Conservation (phyloP, 2,888 invertebrate genomes). For the Calliopum simillimum region DNA sequence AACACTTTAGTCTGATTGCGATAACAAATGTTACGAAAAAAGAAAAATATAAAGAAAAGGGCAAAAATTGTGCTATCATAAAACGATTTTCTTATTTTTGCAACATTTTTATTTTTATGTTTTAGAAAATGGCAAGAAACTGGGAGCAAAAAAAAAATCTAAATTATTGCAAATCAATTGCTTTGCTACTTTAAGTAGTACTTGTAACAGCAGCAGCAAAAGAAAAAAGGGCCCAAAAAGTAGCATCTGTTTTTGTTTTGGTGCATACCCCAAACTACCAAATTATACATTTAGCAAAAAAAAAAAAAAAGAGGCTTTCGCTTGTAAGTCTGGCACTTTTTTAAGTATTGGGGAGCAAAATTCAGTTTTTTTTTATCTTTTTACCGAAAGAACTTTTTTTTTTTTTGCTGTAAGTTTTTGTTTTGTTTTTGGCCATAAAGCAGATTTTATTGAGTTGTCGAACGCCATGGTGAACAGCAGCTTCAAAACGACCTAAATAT, state of each 20-base stretch:
- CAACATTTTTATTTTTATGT: slow-evolving; percentile 28
- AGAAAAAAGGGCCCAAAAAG: slow-evolving; percentile 3
- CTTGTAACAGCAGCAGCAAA: not conserved
- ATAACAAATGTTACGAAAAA: not conserved
- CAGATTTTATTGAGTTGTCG: slow-evolving; percentile 66
- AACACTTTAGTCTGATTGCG: too few species aligned
- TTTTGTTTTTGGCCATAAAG: slow-evolving; percentile 58
- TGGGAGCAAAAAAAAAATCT: slow-evolving; percentile 47
- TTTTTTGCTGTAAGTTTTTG: slow-evolving; percentile 31
- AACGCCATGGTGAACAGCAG: slow-evolving; percentile 19
- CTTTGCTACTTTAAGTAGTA: slow-evolving; percentile 24
- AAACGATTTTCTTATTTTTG: slow-evolving; percentile 54
- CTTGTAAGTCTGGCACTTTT: too few species aligned
- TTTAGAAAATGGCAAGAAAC: slow-evolving; percentile 29
- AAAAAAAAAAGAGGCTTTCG: too few species aligned
- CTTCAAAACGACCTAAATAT: not conserved
- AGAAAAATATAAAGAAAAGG: not conserved
- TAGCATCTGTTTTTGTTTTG: slow-evolving; percentile 44
- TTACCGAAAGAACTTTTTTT: too few species aligned
- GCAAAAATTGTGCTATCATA: slow-evolving; percentile 50
- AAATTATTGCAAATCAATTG: slow-evolving; percentile 67
- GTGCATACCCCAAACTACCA: not conserved
- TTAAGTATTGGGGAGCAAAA: too few species aligned
- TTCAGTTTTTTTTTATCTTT: too few species aligned
- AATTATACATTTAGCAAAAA: too few species aligned